Base-by-base conservation (phyloP, 1,140 invertebrate species). In the Pseudoatta argentina region DNA sequence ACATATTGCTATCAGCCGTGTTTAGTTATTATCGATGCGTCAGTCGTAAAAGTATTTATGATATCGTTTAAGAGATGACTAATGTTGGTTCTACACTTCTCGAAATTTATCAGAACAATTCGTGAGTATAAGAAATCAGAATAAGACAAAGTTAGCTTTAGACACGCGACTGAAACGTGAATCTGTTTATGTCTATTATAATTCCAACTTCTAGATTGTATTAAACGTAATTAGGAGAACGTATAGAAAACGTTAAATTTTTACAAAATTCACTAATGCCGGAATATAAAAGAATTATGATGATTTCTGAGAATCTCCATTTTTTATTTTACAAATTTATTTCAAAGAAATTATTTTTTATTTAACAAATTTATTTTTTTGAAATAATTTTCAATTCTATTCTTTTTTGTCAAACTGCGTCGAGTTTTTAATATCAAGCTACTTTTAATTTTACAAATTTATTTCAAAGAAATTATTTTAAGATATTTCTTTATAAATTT, bases 1-100 rank as follows among this genome's bases (percentile, higher is more conserved):
- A 78, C 12, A 48, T 66, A 78, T 27, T 78, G 18, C 61, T 78
- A 78, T 78, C 39, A 39, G 16, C 4, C 18, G 39, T 64, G 39
- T 64, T 78, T 53, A 30, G 24, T 21, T 44, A 30, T 66, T 66
- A 66, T 66, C 59, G 39, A 78, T 78, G 59, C 53, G 72, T 55
- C 53, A 55, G 51, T 34, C 14, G 18, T 78, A 66, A 51, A 63
- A 30, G 59, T 51, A 66, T 66, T 77, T 48, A 27, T 14, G 75
- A 77, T 48, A 48, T 1, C 21, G 55, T 3, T 44, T 27, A 30
- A 8, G 5, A 21, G 1, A n/a, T 51, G 18, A 30, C 12, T 66
- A 51, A 30, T 5, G 1, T 5, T n/a, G 66, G 24, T 30, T 77
- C 3, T 34, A 64, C 48, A 3, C 0, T 10, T 39, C 14, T 4